phyloP scores from a whole-genome alignment of 2,113 vertebrate genomes.

The Myiozetetes cayanensis region DNA sequence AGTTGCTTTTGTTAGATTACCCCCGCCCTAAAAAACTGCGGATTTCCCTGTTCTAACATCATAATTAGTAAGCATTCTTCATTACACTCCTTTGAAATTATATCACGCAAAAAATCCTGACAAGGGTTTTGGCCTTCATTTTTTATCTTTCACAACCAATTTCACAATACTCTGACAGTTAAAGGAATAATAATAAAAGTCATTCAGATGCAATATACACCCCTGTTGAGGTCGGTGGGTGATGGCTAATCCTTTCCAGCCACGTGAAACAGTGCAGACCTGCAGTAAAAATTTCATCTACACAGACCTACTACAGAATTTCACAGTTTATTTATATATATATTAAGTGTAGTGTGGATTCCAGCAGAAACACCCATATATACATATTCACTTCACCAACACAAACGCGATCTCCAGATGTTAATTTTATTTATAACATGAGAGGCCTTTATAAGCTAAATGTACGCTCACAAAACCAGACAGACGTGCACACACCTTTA shows the following conservation, averaged over 20 bases:
- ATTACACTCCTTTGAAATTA: not conserved
- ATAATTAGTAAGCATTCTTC: not conserved
- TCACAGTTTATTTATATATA: not conserved
- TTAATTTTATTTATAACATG: not conserved
- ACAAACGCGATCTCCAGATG: not conserved
- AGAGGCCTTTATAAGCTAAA: not conserved
- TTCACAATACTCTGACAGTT: not conserved
- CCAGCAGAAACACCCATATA: not conserved
- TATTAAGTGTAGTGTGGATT: not conserved
- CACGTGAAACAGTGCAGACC: not conserved
- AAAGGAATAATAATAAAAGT: not conserved
- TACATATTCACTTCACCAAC: not conserved
- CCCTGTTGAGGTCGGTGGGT: not conserved
- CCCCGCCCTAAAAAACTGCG: slow-evolving; percentile 32
- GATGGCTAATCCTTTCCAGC: not conserved
- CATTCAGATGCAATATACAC: not conserved
- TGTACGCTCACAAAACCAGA: not conserved
- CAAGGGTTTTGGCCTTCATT: not conserved
- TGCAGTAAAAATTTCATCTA: not conserved
- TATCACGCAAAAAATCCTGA: not conserved
- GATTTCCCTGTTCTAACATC: not conserved
- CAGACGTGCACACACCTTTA: not conserved
- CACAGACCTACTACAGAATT: not conserved
- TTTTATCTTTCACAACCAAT: not conserved
- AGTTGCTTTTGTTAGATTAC: slow-evolving; percentile 21